Evolutionary conservation across 2,888 invertebrate species (phyloP), one percentile per base, ranked within the genome.

Genomic region (Ophonus ardosiacus): DNA sequence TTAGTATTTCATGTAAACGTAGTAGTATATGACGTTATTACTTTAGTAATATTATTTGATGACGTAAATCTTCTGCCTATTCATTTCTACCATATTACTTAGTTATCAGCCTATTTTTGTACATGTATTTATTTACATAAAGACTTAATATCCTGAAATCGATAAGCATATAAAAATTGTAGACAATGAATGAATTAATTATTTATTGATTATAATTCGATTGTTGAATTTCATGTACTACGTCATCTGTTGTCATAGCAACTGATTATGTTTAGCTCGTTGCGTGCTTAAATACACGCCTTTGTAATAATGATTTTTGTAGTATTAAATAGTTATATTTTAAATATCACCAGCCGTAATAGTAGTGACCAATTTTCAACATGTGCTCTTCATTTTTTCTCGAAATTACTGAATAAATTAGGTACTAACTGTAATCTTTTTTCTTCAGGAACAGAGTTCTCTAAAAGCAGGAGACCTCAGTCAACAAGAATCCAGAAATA

Each of bases 401-500:
- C 24, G 13, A 43, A 15, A 40, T n/a, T n/a, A n/a, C n/a, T n/a
- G n/a, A n/a, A n/a, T n/a, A n/a, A n/a, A n/a, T n/a, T n/a, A n/a
- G n/a, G n/a, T n/a, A n/a, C n/a, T 51, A 10, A 59, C 13, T 21
- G 74, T 65, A 76, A 65, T 61, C 38, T 81, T 81, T 51, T 43
- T 68, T 57, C 92, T 92, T 0, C 93, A 97, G 97, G 97, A 97
- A 92, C 96, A 96, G 88, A 94, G 96, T 89, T 96, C 96, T 81
- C 91, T 98, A 87, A 96, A 96, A 91, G 94, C 96, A 82, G 96
- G 96, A 84, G 97, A 97, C 90, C 92, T 97, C 81, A 95, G 96
- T 81, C 96, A 97, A 88, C 96, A 97, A 90, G 97, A 97, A 90
- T 96, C 95, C 88, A 96, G 96, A 90, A 97, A 96, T 90, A 94